Conservation (phyloP, 2,113 vertebrate species). For the Miniopterus natalensis region DNA sequence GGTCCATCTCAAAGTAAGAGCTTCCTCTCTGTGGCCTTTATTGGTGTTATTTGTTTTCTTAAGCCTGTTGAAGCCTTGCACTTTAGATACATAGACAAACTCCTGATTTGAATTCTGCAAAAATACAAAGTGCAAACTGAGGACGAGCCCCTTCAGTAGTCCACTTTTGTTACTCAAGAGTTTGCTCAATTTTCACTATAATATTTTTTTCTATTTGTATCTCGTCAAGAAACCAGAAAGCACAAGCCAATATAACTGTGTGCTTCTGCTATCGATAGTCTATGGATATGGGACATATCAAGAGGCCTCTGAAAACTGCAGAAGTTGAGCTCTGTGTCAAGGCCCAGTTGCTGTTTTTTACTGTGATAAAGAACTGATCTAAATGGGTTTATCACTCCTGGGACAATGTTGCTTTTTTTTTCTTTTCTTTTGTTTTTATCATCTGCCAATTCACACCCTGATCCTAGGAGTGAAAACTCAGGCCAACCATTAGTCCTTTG, state of each 20-base stretch:
- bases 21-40: neutral
- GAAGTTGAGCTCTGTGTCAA: neutral
- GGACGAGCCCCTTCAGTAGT: neutral
- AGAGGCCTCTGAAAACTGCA: neutral
- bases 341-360: neutral
- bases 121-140: neutral
- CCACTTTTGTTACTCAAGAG: neutral
- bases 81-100: neutral
- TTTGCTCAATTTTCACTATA: neutral
- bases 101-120: neutral
- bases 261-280: neutral
- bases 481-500: constrained; percentile 46
- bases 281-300: neutral
- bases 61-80: neutral
- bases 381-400: neutral
- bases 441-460: neutral
- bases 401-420: neutral
- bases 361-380: neutral
- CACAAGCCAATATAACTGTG: neutral
- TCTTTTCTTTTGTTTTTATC: constrained; percentile 18
- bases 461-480: constrained; percentile 35
- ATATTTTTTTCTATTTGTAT: constrained; percentile 50
- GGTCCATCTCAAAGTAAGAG: neutral
- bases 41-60: neutral
- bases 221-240: constrained; percentile 16